Evolutionary conservation across 2,888 invertebrate species (phyloP).

Genomic region (Cephus sareptanus): DNA sequence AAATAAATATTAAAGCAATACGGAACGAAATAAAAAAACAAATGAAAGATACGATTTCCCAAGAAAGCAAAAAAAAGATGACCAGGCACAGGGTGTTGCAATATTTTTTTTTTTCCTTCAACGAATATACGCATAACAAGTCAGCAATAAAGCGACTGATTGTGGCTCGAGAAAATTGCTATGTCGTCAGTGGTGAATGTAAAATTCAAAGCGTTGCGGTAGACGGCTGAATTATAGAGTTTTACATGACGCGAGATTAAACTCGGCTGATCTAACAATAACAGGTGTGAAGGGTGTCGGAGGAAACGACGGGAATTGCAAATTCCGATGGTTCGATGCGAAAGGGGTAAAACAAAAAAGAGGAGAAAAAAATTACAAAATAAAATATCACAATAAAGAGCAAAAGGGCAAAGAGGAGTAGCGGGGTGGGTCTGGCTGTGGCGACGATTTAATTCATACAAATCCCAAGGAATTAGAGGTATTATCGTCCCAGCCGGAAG

Average conservation of each 20-base stretch:
- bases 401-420: neutral
- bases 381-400: neutral
- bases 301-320: neutral
- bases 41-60: neutral
- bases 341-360: neutral
- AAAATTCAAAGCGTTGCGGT: neutral
- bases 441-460: conserved; percentile 27
- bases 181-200: neutral
- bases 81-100: neutral
- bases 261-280: neutral
- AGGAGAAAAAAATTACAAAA: neutral
- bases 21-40: neutral
- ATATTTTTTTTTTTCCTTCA: too few relatives aligned
- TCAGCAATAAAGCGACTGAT: neutral
- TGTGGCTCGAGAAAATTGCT: neutral
- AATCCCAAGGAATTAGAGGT: conserved; percentile 34
- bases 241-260: neutral
- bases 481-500: conserved; percentile 24
- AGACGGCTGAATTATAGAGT: neutral
- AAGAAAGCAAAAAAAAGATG: neutral
- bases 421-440: neutral
- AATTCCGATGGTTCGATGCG: neutral
- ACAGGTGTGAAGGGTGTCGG: neutral
- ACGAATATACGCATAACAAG: neutral
- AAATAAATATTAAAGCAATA: neutral